A percentile compares a stretch with the other conserved stretches of the same genome.
Conservation (phyloP, 2,797 vertebrate genomes). For the Enteromius treurensis region DNA sequence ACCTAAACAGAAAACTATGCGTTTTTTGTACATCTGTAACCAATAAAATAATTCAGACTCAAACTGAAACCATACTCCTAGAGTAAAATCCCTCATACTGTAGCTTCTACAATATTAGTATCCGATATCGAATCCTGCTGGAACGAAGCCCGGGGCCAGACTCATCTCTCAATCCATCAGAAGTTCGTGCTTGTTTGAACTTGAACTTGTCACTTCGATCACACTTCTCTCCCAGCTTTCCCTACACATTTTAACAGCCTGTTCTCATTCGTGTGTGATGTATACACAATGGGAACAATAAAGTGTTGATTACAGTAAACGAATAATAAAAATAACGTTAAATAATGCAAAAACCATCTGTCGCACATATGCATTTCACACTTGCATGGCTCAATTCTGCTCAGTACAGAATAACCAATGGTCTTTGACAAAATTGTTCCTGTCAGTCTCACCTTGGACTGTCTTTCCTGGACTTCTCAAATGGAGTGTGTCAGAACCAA, state of each 20-base stretch:
- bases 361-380: neutral
- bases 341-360: neutral
- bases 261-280: neutral
- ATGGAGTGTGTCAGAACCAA: neutral
- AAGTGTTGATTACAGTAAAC: neutral
- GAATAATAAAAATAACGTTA: neutral
- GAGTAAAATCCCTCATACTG: neutral
- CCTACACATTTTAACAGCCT: neutral
- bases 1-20: constrained; percentile 51
- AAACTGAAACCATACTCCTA: constrained; percentile 28
- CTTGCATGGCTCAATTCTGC: neutral
- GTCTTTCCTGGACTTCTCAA: neutral
- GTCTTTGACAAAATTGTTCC: neutral
- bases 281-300: neutral
- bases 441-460: neutral
- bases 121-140: neutral
- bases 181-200: constrained; percentile 40
- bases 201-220: constrained; percentile 32
- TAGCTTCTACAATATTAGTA: neutral
- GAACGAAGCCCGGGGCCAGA: neutral
- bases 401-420: neutral
- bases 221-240: neutral
- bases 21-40: constrained; percentile 54
- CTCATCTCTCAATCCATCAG: neutral
- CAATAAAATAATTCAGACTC: constrained; percentile 48